Percentiles rank a stretch among this genome's conserved stretches.
These are phyloP conservation scores for Turritopsis dohrnii DNA, from an alignment of 30 jellyfish, hydroid and myxozoan genomes.

Conservation along the genomic window DNA sequence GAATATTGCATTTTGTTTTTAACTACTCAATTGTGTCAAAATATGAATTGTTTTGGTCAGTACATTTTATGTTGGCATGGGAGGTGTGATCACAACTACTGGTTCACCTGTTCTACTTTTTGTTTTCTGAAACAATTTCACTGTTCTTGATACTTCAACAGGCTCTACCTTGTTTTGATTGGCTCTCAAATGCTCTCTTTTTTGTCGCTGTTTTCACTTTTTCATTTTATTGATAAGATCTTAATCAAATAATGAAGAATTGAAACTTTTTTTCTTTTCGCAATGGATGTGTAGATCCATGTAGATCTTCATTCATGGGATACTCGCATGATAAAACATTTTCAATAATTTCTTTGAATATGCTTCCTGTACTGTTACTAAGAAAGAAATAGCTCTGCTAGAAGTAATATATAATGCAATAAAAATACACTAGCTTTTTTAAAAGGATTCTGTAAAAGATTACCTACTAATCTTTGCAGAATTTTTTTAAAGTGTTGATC, in stretches of 20 bases:
- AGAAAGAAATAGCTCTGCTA: not conserved
- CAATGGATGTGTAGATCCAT: too few species aligned
- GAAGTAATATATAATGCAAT: not conserved
- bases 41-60: too few species aligned
- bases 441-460: not conserved
- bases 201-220: not conserved
- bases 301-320: not conserved
- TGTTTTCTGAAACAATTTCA: not conserved
- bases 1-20: too few species aligned
- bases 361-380: not conserved
- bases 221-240: too few species aligned
- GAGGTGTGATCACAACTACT: not conserved
- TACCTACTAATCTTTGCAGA: not conserved
- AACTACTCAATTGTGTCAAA: too few species aligned
- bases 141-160: not conserved
- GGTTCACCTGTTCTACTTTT: not conserved
- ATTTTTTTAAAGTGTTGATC: too few species aligned
- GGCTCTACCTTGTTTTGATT: not conserved
- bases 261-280: too few species aligned
- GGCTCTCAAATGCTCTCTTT: too few species aligned
- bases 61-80: too few species aligned
- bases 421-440: not conserved
- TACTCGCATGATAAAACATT: too few species aligned
- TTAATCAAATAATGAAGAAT: too few species aligned
- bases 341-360: not conserved